Base-by-base conservation (phyloP, 1,140 invertebrate genomes). In the Zaprionus davidi region DNA sequence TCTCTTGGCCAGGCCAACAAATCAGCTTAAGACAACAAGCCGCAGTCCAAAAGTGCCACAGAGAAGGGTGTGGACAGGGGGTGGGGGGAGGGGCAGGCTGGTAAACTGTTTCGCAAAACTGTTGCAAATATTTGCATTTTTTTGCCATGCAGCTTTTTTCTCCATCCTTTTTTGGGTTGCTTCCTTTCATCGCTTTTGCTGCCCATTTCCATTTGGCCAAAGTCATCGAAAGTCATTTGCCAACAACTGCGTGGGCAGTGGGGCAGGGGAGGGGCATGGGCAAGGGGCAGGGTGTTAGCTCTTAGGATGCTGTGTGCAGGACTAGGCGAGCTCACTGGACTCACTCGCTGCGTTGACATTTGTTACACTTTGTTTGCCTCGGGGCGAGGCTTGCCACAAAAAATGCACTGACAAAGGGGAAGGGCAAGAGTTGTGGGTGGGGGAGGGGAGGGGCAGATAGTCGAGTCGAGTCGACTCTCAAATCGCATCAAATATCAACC, bases 401-500 rank as follows among this genome's bases (percentile, higher is more conserved):
- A 26, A 53, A 41, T 15, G 3, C 46, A 38, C 11, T 17, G 7
- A 1, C 31, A 5, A 20, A 58, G n/a, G 12, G 58, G n/a, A n/a
- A 9, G n/a, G 24, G 36, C n/a, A 55, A 28, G 31, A 22, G 22
- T 22, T n/a, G 9, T 31, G 44, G 34, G 65, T 44, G 24, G 53
- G 53, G n/a, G n/a, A n/a, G n/a, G n/a, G n/a, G n/a, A 5, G 24
- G 28, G 36, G 5, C 1, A 28, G 28, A 28, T 31, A n/a, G 41
- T 2, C n/a, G 5, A 44, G 41, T 44, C 64, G 46, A 51, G 46
- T 57, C 60, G 78, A 71, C 76, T 86, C 78, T 69, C 76, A 91
- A 91, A 91, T 91, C 88, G 88, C 88, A 91, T 91, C 88, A 91
- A 91, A 91, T 91, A 91, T 85, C 88, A 91, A 87, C 88, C 79